phyloP scores from a whole-genome alignment of 2,888 invertebrate species.

The Gortyna flavago region DNA sequence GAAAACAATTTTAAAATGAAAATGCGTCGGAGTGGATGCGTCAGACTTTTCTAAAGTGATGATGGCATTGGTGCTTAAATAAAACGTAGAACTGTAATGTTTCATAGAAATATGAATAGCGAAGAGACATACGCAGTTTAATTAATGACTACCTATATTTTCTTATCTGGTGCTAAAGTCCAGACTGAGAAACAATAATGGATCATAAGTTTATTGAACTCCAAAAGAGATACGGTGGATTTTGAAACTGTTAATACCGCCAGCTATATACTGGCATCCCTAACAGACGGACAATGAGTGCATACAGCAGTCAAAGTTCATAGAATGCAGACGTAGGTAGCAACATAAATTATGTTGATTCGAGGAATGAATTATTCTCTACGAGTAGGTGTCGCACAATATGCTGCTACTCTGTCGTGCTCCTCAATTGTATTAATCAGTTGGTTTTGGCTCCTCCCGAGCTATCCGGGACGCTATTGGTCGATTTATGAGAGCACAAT shows the following conservation, averaged over 20 bases:
- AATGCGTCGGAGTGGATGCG: neutral
- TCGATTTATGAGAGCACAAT: conserved; percentile 46
- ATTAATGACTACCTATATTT: neutral
- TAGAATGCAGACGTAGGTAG: conserved; percentile 47
- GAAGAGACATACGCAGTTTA: conserved; percentile 2
- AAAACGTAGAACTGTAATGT: neutral
- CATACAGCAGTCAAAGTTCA: conserved; percentile 48
- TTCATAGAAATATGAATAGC: neutral
- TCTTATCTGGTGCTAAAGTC: conserved; percentile 38
- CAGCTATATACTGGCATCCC: neutral
- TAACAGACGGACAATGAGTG: conserved; percentile 18
- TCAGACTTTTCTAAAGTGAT: conserved; percentile 10
- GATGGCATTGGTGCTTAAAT: conserved; percentile 1
- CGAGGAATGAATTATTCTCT: conserved; percentile 39
- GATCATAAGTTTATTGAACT: conserved; percentile 38
- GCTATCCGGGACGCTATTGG: conserved; percentile 50
- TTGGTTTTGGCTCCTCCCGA: conserved; percentile 49
- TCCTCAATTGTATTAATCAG: conserved; percentile 53
- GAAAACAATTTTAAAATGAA: neutral
- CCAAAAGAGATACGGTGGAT: conserved; percentile 21
- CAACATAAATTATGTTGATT: conserved; percentile 45
- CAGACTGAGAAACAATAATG: conserved; percentile 8
- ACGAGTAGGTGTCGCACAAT: conserved; percentile 52
- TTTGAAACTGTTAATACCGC: conserved; percentile 18
- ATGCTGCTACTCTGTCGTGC: conserved; percentile 37